These are phyloP conservation scores for Patagioenas fasciata DNA, from an alignment of 2,113 vertebrate species.

Conservation along the genomic window DNA sequence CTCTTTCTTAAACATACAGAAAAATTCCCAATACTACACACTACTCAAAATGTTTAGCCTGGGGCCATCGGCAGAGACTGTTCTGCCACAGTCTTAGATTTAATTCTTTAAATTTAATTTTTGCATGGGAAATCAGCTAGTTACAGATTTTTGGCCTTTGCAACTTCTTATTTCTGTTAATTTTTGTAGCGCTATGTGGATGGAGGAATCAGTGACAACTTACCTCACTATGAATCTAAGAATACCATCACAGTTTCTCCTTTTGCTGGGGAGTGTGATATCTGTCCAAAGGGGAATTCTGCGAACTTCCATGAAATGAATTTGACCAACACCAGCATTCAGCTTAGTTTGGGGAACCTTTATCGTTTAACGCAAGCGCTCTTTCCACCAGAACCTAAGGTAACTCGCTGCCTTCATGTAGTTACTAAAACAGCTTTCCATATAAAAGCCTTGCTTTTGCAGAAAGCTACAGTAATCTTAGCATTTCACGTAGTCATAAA, in stretches of 20 bases:
- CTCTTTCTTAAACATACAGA: not conserved
- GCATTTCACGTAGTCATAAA: not conserved
- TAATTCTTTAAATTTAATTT: no score
- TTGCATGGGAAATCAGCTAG: not conserved
- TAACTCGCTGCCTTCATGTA: not conserved
- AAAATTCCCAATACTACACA: not conserved
- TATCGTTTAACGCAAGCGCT: slow-evolving; percentile 78
- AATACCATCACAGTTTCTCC: slow-evolving; percentile 92
- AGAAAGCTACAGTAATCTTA: not conserved
- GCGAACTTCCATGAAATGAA: slow-evolving; percentile 84
- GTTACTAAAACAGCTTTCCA: not conserved
- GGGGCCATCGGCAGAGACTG: not conserved
- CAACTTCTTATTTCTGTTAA: not conserved
- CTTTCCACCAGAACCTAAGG: slow-evolving; percentile 86
- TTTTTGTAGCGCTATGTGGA: slow-evolving; percentile 86
- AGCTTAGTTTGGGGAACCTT: slow-evolving; percentile 84
- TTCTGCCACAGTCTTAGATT: not conserved
- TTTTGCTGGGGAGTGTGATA: slow-evolving; percentile 90
- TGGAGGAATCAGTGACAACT: slow-evolving; percentile 84
- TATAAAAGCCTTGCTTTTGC: not conserved
- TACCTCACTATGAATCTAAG: slow-evolving; percentile 81
- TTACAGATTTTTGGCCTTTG: not conserved
- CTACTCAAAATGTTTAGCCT: not conserved
- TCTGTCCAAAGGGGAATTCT: slow-evolving; percentile 87
- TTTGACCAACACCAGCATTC: slow-evolving; percentile 83